These are phyloP conservation scores for Protonibea diacanthus DNA, from an alignment of 2,797 vertebrate species.

Conservation along the genomic window DNA sequence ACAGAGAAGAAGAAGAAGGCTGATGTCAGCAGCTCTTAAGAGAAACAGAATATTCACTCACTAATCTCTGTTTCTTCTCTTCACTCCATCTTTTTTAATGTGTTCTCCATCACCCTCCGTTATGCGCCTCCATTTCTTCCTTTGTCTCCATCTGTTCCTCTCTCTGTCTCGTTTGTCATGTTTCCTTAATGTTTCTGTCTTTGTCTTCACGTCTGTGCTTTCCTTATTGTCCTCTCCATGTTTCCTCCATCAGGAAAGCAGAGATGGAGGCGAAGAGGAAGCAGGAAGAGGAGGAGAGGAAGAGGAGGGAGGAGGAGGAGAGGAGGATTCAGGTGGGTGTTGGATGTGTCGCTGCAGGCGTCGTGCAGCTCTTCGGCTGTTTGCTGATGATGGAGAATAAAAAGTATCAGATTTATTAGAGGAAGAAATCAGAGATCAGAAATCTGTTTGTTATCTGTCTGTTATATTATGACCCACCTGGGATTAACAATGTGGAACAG, in stretches of 20 bases:
- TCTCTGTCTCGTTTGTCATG: background rate
- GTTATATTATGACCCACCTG: too few relatives aligned
- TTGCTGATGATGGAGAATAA: too few relatives aligned
- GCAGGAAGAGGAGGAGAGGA: constrained; percentile 95
- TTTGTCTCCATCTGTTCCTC: constrained; percentile 1
- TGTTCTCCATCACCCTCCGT: background rate
- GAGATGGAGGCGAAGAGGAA: constrained; percentile 97
- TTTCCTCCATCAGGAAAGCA: constrained; percentile 87
- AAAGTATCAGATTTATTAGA: too few relatives aligned
- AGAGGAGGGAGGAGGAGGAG: constrained; percentile 94
- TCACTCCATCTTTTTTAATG: background rate
- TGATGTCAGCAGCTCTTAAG: background rate
- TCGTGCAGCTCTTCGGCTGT: constrained; percentile 1
- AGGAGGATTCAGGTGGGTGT: constrained; percentile 89
- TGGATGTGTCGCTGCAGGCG: background rate
- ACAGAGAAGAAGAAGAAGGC: background rate
- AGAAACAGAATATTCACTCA: background rate
- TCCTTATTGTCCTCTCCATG: background rate
- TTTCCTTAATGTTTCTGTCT: background rate
- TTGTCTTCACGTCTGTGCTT: too few relatives aligned
- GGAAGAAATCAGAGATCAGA: too few relatives aligned
- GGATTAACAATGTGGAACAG: too few relatives aligned
- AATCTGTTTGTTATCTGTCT: too few relatives aligned
- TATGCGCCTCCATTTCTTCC: background rate
- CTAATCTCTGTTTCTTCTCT: background rate